Percentiles rank a stretch among this genome's conserved stretches.
phyloP scores from a whole-genome alignment of 2,797 vertebrate genomes.

The Anas bahamensis region DNA sequence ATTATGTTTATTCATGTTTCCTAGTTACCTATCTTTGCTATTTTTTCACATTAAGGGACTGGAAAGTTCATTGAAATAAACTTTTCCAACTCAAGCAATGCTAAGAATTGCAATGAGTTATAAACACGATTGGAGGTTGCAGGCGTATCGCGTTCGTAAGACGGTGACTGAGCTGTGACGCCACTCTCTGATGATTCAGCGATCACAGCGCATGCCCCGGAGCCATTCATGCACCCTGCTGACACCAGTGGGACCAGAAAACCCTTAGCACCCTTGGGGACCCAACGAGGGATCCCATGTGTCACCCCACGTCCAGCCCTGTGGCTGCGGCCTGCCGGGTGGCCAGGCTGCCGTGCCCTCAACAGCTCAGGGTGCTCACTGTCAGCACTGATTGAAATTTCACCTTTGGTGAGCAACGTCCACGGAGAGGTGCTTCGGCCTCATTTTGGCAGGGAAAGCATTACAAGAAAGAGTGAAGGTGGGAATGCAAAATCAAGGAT shows the following conservation, averaged over 20 bases:
- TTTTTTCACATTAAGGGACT: constrained; percentile 41
- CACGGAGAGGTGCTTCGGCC: not conserved
- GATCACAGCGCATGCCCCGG: not conserved
- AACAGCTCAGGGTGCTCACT: not conserved
- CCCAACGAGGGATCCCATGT: not conserved
- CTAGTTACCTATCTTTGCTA: constrained; percentile 66
- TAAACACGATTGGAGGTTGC: not conserved
- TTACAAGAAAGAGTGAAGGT: not conserved
- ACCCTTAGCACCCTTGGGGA: not conserved
- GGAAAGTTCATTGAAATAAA: constrained; percentile 43
- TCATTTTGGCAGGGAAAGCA: not conserved
- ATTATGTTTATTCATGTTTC: constrained; percentile 72
- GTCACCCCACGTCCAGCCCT: not conserved
- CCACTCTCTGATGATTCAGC: not conserved
- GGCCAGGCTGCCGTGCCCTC: not conserved
- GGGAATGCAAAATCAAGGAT: not conserved
- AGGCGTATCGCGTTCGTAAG: not conserved
- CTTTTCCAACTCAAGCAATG: constrained; percentile 6
- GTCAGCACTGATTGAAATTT: not conserved
- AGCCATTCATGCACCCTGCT: not conserved
- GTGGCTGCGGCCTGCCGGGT: not conserved
- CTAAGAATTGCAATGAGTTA: not conserved
- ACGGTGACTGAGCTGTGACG: not conserved
- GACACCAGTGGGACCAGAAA: not conserved
- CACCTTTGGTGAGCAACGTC: not conserved